Base-by-base conservation (phyloP, 2,797 vertebrate species). In the Rhynchonycteris naso region DNA sequence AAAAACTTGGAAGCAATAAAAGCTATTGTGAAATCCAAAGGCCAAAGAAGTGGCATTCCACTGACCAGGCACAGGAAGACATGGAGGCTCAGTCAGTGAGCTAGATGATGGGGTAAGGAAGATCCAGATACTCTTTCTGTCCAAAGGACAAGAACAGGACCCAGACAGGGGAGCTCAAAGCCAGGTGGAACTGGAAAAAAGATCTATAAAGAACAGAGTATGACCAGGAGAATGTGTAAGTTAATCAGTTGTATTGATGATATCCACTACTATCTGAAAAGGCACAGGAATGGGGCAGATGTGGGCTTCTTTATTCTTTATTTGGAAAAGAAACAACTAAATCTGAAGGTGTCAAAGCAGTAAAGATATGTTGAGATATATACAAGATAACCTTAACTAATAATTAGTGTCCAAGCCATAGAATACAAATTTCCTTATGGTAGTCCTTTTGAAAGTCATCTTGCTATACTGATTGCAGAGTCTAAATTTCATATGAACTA, bases 291-390 rank as follows among this genome's bases (percentile, higher is more conserved):
- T 54, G 15, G 78, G 54, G 7, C 33, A 74, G 28, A 79, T 18
- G 35, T 4, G 9, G 24, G 59, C 30, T 59, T 56, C 52, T 33
- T 38, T 50, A 43, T 86, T 83, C 26, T 7, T 65, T 81, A 2
- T 75, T 88, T 58, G 56, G 15, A 79, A 91, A 85, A 72, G 50
- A 88, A 95, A 24, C 24, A 92, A 10, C 12, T n/a, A 50, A n/a
- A 47, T 12, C 8, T 50, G 30, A 74, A 38, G 10, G 35, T 68
- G 22, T 69, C 50, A 8, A 78, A 65, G 10, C 30, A 86, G 2
- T 4, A 35, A 83, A 92, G 66, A 38, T 22, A 50, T 3, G 22
- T 43, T 79, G 47, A 30, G 26, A 89, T 65, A 9, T 22, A 2
- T 59, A 38, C 22, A 22, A 43, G 22, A 71, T 50, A 65, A 6